Conservation (phyloP, 2,113 vertebrate species). For the Stegostoma tigrinum region DNA sequence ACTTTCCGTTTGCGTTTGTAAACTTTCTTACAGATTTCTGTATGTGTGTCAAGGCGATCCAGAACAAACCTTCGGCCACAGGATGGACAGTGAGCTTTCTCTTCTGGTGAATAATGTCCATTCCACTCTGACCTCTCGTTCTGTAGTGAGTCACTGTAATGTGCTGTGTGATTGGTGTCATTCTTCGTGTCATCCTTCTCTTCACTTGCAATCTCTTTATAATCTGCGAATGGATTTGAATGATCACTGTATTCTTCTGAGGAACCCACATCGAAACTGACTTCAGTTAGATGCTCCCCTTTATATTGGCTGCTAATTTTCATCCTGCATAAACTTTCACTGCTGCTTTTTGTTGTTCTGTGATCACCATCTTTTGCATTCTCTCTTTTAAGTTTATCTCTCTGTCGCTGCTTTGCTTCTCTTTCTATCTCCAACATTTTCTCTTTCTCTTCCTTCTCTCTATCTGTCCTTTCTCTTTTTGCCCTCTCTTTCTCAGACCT, state of each 20-base stretch:
- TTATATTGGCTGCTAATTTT: background rate
- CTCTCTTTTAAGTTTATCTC: background rate
- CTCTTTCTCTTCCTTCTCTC: background rate
- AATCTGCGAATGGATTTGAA: slow-evolving; percentile 16
- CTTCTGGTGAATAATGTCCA: slow-evolving; percentile 19
- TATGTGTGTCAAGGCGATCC: slow-evolving; percentile 65
- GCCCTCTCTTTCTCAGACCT: slow-evolving; percentile 20
- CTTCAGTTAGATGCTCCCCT: background rate
- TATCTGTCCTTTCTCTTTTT: background rate
- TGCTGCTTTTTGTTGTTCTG: background rate
- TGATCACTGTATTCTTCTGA: background rate
- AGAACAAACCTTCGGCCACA: slow-evolving; percentile 64
- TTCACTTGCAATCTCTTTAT: background rate
- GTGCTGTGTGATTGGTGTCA: background rate
- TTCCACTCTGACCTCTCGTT: background rate
- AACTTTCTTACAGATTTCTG: slow-evolving; percentile 58
- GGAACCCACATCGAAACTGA: background rate
- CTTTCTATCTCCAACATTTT: background rate
- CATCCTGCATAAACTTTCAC: background rate
- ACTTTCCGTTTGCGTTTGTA: slow-evolving; percentile 59
- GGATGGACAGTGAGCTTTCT: slow-evolving; percentile 55
- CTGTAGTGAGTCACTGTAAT: background rate
- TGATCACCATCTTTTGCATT: background rate
- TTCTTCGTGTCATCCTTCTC: background rate
- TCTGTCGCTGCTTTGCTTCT: background rate